Conservation (phyloP, 2,888 invertebrate species). For the Leptinotarsa peninsularis region DNA sequence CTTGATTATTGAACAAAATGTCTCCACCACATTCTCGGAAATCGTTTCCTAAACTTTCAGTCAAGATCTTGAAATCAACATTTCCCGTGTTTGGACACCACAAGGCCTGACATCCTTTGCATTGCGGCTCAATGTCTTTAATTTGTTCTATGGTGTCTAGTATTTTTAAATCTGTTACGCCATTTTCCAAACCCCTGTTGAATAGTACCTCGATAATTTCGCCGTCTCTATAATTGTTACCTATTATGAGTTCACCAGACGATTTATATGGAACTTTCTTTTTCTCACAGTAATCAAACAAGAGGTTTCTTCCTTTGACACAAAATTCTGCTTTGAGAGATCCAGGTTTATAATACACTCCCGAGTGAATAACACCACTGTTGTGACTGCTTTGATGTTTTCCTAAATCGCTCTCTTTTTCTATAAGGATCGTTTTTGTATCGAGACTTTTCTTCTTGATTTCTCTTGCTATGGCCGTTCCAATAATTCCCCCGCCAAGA, state of each 20-base stretch:
- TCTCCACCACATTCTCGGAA: conserved; percentile 81
- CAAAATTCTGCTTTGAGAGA: conserved; percentile 87
- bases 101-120: conserved; percentile 76
- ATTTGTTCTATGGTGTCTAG: conserved; percentile 64
- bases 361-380: conserved; percentile 95
- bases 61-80: conserved; percentile 88
- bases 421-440: conserved; percentile 84
- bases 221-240: conserved; percentile 77
- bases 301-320: conserved; percentile 82
- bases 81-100: conserved; percentile 87
- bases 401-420: conserved; percentile 87
- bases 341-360: conserved; percentile 87
- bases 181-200: conserved; percentile 71
- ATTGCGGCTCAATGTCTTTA: conserved; percentile 46
- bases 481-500: conserved; percentile 96
- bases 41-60: conserved; percentile 81
- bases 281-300: conserved; percentile 86
- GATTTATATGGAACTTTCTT: conserved; percentile 88
- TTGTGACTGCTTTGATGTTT: conserved; percentile 94
- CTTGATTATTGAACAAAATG: conserved; percentile 79
- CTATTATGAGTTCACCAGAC: conserved; percentile 93
- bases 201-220: conserved; percentile 75
- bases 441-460: conserved; percentile 79
- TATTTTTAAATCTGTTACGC: conserved; percentile 65
- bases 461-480: conserved; percentile 92